Evolutionary conservation across 2,888 invertebrate species (phyloP), one percentile per base, ranked within the genome.

Genomic region (Netelia fuscicornis): DNA sequence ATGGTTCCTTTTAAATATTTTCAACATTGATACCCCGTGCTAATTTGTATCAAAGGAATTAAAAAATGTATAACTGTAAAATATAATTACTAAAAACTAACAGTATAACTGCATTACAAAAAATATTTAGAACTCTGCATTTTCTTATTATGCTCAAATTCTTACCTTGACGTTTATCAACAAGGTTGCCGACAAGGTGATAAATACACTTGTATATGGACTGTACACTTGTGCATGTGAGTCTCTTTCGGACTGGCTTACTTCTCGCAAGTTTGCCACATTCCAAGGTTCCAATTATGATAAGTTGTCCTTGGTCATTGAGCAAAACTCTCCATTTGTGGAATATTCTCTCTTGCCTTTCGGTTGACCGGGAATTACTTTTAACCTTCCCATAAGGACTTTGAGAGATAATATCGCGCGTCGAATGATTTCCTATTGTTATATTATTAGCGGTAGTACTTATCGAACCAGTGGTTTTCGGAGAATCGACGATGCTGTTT

Each of bases 231-330:
- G 65, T 89, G 0, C 83, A 80, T 0, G 90, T 83, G 1, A 92
- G 71, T 87, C 90, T 90, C 30, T 87, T 88, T 9, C 84, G 70
- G 23, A 93, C 87, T 10, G 93, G 91, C 68, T 92, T 93, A 77
- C 92, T 93, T 11, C 89, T 87, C 17, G 88, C 91, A 42, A 89
- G 13, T 79, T 84, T 90, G 13, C 90, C 91, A 78, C 92, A 86
- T 23, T 91, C 87, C 37, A 92, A 71, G 42, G 72, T 90, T 70
- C 93, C 93, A 88, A 90, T 92, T 44, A 93, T 88, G 54, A 92
- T 80, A 8, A 93, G 83, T 17, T 91, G 84, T 0, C 87, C 86
- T 23, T 89, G 80, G 2, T 88, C 83, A 54, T 91, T 92, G 42
- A 93, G 80, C 10, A 87, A 65, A 8, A 93, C 89, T 82, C 84